These are phyloP conservation scores for Trichechus manatus DNA, from an alignment of 2,113 vertebrate species.

Conservation along the genomic window DNA sequence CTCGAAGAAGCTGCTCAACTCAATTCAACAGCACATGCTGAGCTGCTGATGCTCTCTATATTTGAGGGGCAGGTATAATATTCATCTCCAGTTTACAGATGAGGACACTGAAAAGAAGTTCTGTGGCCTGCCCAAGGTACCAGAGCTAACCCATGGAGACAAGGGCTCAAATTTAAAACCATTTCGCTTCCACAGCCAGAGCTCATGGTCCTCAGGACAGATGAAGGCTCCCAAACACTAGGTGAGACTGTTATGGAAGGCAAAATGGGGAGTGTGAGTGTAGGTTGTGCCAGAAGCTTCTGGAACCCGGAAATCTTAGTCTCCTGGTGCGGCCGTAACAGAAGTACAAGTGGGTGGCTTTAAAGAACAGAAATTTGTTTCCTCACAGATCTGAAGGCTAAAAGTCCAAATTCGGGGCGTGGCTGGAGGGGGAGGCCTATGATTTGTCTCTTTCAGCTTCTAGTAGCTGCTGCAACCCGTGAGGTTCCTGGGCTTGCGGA, in stretches of 20 bases:
- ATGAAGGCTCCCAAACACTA: accelerated
- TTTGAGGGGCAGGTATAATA: not conserved
- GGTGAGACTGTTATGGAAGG: accelerated
- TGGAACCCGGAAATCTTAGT: too few relatives aligned
- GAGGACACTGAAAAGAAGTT: not conserved
- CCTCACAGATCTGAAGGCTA: not conserved
- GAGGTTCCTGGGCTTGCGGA: not conserved
- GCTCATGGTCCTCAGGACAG: not conserved
- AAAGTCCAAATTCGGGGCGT: not conserved
- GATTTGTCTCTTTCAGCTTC: not conserved
- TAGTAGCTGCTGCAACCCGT: not conserved
- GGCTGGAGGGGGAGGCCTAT: not conserved
- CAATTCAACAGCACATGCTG: not conserved
- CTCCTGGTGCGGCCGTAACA: not conserved
- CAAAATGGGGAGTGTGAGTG: too few relatives aligned
- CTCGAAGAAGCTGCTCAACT: not conserved
- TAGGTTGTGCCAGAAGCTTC: not conserved
- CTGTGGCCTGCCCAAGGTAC: not conserved
- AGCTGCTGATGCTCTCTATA: not conserved
- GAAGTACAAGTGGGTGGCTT: not conserved
- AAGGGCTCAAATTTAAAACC: not conserved
- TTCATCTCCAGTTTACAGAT: too few relatives aligned
- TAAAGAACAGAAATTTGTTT: not conserved
- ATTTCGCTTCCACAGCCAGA: not conserved
- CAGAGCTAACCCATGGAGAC: not conserved